Base-by-base conservation (phyloP, 1,140 invertebrate species). In the Drosophila paulistorum region DNA sequence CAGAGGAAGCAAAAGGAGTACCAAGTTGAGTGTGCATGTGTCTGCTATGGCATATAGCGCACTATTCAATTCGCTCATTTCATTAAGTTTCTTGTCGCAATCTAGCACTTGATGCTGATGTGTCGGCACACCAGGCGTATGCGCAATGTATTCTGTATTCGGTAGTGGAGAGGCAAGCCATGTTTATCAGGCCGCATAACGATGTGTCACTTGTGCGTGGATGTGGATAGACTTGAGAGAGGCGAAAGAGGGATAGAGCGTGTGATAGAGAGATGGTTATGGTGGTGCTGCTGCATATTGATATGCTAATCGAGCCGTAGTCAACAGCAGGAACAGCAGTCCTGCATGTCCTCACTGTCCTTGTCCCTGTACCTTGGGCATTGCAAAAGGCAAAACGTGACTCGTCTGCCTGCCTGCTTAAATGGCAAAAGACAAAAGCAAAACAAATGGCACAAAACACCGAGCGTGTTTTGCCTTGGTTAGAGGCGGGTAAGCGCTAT, bases 61-160 rank as follows among this genome's bases (percentile, higher is more conserved):
- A 90, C 81, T 85, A 89, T 89, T 85, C 86, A 85, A 89, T 90
- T 79, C 78, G 86, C 76, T 90, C 85, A 90, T 90, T 89, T 89
- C 85, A 89, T 89, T 89, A 89, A 90, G 75, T 90, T 89, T 76
- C 67, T 77, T 77, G 74, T 73, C 70, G 68, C 79, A 79, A 68
- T 77, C 69, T 57, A 69, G 65, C 70, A 80, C 84, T 80, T 89
- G 79, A 89, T n/a, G 71, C 57, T 66, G 74, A 7, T 37, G 20
- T 79, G 81, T 51, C 11, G 45, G 45, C 45, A 51, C 17, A 76
- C 83, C 65, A 76, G 76, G 66, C 83, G 79, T 79, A 79, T 87
- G 72, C 83, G 82, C 79, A 79, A 86, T 87, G 76, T 30, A 30
- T 30, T 30, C 30, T 79, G 17, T 17, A 45, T 59, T 63, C 65